A percentile compares a stretch with the other conserved stretches of the same genome.
Conservation (phyloP, 1,140 invertebrate genomes). For the Bathynomus jamesi region DNA sequence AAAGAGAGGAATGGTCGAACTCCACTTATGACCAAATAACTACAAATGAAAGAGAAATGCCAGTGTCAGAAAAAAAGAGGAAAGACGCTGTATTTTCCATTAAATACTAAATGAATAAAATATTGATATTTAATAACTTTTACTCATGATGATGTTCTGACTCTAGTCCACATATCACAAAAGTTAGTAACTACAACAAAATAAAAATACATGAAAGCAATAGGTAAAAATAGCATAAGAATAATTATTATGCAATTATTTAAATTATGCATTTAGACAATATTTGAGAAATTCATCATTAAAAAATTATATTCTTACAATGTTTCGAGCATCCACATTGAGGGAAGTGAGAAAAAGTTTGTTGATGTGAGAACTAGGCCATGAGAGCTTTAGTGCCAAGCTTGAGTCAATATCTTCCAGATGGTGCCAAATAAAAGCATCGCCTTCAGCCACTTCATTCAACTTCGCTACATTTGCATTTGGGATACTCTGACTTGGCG, state of each 20-base stretch:
- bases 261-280: not conserved
- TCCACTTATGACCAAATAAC: not conserved
- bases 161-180: not conserved
- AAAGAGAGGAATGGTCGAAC: not conserved
- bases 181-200: not conserved
- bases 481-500: no score
- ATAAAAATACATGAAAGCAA: not conserved
- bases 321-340: not conserved
- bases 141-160: not conserved
- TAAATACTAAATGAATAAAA: not conserved
- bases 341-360: not conserved
- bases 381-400: not conserved
- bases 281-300: not conserved
- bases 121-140: not conserved
- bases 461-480: no score
- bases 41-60: not conserved
- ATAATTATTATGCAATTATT: no score
- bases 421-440: not conserved
- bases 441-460: not conserved
- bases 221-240: no score
- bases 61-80: not conserved
- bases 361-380: not conserved
- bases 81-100: not conserved
- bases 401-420: not conserved
- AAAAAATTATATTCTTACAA: not conserved